Conservation (phyloP, 2,797 vertebrate genomes). For the Danionella dracula region DNA sequence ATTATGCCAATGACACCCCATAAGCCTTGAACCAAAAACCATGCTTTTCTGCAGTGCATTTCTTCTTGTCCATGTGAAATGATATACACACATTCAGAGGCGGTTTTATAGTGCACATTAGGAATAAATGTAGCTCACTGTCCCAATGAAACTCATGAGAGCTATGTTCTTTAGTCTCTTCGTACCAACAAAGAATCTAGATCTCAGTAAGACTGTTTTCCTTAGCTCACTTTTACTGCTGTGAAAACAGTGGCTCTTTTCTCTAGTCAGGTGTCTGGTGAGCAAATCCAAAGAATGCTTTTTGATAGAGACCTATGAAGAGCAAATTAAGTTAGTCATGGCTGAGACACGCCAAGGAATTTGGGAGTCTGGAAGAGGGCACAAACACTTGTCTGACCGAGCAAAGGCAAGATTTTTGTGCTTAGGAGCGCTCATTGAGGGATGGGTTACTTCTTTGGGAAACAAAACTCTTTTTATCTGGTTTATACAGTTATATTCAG, state of each 20-base stretch:
- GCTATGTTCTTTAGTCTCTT: no score
- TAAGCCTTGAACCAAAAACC: slow-evolving; percentile 3
- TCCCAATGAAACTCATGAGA: neutral
- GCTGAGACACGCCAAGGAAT: slow-evolving; percentile 71
- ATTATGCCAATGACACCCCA: slow-evolving; percentile 7
- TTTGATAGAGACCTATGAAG: slow-evolving; percentile 65
- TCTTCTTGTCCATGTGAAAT: neutral
- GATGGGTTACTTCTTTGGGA: no score
- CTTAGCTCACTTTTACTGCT: neutral
- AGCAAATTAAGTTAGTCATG: slow-evolving; percentile 74
- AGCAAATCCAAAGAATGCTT: slow-evolving; percentile 37
- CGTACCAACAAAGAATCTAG: slow-evolving; percentile 2
- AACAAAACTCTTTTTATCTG: no score
- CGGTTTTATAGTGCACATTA: slow-evolving; percentile 6
- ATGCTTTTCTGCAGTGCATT: neutral
- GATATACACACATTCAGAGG: neutral
- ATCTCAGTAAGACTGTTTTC: slow-evolving; percentile 29
- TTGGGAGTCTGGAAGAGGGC: slow-evolving; percentile 49
- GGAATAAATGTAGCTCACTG: slow-evolving; percentile 16
- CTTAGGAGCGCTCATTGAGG: no score
- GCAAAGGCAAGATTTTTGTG: slow-evolving; percentile 53
- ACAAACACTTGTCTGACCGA: slow-evolving; percentile 59
- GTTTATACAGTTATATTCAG: no score
- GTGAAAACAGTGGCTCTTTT: slow-evolving; percentile 19
- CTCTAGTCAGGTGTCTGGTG: slow-evolving; percentile 39